phyloP scores from a whole-genome alignment of 2,113 vertebrate species.

The Ceratotherium simum region DNA sequence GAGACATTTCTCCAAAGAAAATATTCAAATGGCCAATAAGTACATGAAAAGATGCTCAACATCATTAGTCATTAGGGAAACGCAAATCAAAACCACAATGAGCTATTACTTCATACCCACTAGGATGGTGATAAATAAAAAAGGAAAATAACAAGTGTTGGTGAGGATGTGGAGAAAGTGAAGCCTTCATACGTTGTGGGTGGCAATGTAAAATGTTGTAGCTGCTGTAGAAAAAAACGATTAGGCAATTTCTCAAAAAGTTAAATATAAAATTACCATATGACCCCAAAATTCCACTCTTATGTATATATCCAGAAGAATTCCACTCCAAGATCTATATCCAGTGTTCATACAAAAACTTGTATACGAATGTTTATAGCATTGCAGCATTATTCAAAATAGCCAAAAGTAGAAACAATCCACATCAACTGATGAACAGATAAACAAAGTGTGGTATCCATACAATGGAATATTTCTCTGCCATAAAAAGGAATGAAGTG shows the following conservation, averaged over 20 bases:
- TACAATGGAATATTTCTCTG: not conserved
- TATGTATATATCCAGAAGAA: not conserved
- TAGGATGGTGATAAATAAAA: not conserved
- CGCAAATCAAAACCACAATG: not conserved
- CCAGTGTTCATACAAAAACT: not conserved
- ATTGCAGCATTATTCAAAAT: not conserved
- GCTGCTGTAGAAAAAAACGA: not conserved
- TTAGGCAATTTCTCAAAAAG: not conserved
- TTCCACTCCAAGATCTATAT: not conserved
- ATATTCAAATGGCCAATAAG: not conserved
- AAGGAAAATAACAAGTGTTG: no score
- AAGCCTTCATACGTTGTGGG: not conserved
- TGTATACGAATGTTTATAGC: not conserved
- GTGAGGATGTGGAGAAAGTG: not conserved
- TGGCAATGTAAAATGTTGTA: not conserved
- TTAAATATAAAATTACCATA: not conserved
- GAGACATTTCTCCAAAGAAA: not conserved
- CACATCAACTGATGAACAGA: not conserved
- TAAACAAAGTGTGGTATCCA: not conserved
- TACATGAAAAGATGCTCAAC: not conserved
- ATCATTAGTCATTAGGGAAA: not conserved
- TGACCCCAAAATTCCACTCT: not conserved
- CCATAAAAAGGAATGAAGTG: not conserved
- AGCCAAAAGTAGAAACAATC: not conserved
- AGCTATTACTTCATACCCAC: not conserved